Conservation (phyloP, 2,888 invertebrate species). For the Ennomos erosarius region DNA sequence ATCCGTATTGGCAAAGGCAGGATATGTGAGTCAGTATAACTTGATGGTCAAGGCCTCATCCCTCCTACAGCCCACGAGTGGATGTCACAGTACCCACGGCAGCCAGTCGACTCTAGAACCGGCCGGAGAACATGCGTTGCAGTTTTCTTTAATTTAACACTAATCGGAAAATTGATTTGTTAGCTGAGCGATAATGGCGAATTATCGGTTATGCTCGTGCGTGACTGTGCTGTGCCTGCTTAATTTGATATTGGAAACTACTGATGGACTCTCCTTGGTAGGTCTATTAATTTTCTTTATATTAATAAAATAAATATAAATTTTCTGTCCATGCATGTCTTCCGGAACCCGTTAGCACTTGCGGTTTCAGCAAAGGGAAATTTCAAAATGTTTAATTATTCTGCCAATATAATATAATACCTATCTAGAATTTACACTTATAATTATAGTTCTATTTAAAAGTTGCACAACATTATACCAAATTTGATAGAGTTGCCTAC, state of each 20-base stretch:
- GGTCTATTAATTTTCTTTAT: conserved; percentile 33
- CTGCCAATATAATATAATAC: no score
- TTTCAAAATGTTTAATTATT: no score
- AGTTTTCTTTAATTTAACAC: conserved; percentile 8
- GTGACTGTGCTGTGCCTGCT: conserved; percentile 60
- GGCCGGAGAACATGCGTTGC: conserved; percentile 23
- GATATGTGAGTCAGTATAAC: conserved; percentile 67
- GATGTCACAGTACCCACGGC: conserved; percentile 13
- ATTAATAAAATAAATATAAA: no score
- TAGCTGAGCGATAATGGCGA: conserved; percentile 46
- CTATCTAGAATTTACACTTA: no score
- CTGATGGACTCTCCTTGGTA: conserved; percentile 67
- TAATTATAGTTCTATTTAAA: no score
- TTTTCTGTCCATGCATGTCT: no score
- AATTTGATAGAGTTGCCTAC: no score
- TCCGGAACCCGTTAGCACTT: no score
- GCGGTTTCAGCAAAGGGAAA: no score
- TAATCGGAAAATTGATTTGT: conserved; percentile 13
- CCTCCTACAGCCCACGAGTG: conserved; percentile 36
- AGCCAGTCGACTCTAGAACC: conserved; percentile 18
- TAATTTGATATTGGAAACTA: conserved; percentile 59
- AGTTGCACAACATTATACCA: no score
- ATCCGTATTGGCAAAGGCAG: conserved; percentile 35
- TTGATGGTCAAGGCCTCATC: conserved; percentile 72
- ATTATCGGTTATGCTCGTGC: conserved; percentile 49